Percentiles rank a stretch among this genome's conserved stretches.
phyloP scores from a whole-genome alignment of 1,140 invertebrate species.

The Drosophila oshimai region DNA sequence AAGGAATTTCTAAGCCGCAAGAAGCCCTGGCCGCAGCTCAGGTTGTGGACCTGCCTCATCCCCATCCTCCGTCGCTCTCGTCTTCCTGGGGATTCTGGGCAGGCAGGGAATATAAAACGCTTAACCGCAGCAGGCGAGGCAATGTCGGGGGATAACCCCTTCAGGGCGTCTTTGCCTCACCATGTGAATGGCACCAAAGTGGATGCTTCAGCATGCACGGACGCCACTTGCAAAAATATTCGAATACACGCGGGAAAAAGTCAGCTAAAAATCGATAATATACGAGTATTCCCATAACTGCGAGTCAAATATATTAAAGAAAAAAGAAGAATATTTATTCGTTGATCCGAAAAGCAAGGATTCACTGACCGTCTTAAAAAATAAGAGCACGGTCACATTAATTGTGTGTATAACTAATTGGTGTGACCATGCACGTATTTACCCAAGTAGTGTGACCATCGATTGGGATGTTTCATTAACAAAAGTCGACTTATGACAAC shows the following conservation, averaged over 20 bases:
- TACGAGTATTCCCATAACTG: no score
- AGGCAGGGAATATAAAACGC: conserved; percentile 59
- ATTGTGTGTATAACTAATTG: no score
- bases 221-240: conserved; percentile 59
- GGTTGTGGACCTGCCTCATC: conserved; percentile 27
- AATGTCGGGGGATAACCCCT: conserved; percentile 3
- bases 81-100: conserved; percentile 10
- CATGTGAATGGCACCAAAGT: conserved; percentile 74
- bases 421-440: no score
- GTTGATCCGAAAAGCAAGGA: no score
- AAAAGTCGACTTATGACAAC: no score
- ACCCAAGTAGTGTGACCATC: no score
- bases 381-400: no score
- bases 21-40: conserved; percentile 36
- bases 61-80: conserved; percentile 2
- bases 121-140: conserved; percentile 50
- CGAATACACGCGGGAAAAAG: neutral
- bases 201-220: conserved; percentile 78
- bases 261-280: neutral
- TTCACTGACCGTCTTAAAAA: no score
- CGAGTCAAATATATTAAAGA: neutral
- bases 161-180: conserved; percentile 33
- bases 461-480: no score
- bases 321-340: neutral
- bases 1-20: conserved; percentile 59